Evolutionary conservation across 2,797 vertebrate genomes (phyloP).

Genomic region (Chiloscyllium punctatum): DNA sequence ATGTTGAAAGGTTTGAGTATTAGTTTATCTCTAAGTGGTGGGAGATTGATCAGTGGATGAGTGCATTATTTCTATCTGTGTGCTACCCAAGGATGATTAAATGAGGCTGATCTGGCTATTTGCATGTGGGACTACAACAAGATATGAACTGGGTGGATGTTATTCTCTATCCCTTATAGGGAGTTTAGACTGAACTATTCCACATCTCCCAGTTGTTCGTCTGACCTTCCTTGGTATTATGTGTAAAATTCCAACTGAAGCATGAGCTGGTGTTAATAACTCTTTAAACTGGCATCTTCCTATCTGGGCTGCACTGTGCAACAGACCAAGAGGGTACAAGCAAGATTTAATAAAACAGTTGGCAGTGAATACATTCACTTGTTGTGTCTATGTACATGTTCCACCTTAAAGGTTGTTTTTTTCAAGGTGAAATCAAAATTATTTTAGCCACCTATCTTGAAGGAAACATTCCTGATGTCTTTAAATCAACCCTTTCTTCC

Average conservation of each 20-base stretch:
- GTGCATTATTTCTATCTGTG: background rate
- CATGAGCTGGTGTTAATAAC: background rate
- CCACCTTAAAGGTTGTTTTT: background rate
- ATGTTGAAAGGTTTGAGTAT: background rate
- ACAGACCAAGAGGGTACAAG: background rate
- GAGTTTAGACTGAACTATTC: background rate
- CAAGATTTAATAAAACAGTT: background rate
- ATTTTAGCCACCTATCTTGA: background rate
- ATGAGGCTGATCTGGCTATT: background rate
- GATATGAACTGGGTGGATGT: background rate
- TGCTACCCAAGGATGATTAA: background rate
- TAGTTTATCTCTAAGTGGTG: background rate
- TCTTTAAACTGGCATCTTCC: background rate
- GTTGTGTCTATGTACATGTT: background rate
- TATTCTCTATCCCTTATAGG: background rate
- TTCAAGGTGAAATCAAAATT: background rate
- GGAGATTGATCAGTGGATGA: background rate
- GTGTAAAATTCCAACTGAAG: background rate
- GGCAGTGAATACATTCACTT: background rate
- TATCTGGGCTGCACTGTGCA: background rate
- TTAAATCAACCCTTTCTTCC: background rate
- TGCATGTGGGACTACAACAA: background rate
- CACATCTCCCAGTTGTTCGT: background rate
- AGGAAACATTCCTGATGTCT: background rate
- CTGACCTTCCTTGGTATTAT: background rate